These are phyloP conservation scores for Amphilophus citrinellus DNA, from an alignment of 2,113 vertebrate species.

Conservation along the genomic window DNA sequence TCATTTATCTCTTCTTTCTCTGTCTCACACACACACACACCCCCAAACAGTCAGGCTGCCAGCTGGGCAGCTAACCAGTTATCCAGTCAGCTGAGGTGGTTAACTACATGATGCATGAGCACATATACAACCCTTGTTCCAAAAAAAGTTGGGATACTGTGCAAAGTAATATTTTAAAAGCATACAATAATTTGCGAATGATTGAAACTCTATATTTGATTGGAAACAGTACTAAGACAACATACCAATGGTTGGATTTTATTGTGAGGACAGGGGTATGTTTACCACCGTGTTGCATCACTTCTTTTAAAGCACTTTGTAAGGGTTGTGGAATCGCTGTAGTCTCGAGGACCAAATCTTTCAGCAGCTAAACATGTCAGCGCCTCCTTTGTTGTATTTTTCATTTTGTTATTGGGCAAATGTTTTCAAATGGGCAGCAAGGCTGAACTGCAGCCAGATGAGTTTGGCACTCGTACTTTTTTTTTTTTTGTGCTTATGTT, in stretches of 20 bases:
- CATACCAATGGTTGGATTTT: background rate
- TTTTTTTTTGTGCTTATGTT: background rate
- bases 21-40: background rate
- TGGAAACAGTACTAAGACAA: background rate
- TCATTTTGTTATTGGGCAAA: background rate
- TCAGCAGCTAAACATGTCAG: background rate
- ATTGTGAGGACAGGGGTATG: background rate
- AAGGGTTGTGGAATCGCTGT: background rate
- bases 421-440: background rate
- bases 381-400: background rate
- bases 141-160: background rate
- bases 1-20: conserved; percentile 40
- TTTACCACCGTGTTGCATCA: background rate
- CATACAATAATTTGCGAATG: background rate
- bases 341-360: background rate
- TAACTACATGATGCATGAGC: background rate
- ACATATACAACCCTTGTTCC: background rate
- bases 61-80: conserved; percentile 10
- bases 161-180: background rate
- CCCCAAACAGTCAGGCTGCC: background rate
- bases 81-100: background rate
- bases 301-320: fast-evolving
- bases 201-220: conserved; percentile 6
- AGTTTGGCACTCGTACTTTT: background rate
- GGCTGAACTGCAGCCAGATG: background rate